A percentile compares a stretch with the other conserved stretches of the same genome.
Evolutionary conservation across 1,140 invertebrate species (phyloP).

Genomic region (Cecropterus lyciades): DNA sequence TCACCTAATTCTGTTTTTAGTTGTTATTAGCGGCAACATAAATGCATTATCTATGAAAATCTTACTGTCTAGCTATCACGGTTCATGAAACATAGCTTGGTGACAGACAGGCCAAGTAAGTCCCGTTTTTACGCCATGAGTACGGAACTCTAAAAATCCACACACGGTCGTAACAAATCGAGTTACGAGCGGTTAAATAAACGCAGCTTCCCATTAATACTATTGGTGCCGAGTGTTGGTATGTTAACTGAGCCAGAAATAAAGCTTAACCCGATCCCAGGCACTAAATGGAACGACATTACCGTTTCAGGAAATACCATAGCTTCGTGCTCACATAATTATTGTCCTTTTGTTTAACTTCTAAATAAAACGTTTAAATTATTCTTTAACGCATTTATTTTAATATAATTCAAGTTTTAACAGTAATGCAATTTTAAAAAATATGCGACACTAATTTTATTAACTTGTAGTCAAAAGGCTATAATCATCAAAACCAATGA

Average conservation of each 20-base stretch:
- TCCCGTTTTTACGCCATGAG: too few relatives aligned
- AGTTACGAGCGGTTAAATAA: constrained; percentile 81
- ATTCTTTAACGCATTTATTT: too few relatives aligned
- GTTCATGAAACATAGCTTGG: too few relatives aligned
- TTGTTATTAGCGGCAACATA: too few relatives aligned
- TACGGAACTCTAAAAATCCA: constrained; percentile 68
- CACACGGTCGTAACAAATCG: constrained; percentile 63
- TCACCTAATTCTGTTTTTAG: too few relatives aligned
- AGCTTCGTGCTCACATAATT: constrained; percentile 4
- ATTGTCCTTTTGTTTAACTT: neutral
- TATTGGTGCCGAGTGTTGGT: constrained; percentile 58
- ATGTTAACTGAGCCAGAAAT: constrained; percentile 74
- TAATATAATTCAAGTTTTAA: too few relatives aligned
- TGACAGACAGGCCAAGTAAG: too few relatives aligned
- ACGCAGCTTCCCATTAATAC: constrained; percentile 69
- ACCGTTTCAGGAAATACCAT: constrained; percentile 24
- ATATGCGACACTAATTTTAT: too few relatives aligned
- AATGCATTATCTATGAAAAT: too few relatives aligned
- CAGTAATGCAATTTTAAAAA: too few relatives aligned
- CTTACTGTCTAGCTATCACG: too few relatives aligned
- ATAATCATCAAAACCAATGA: neutral
- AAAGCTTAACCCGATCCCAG: constrained; percentile 63
- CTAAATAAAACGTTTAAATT: neutral
- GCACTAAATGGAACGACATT: constrained; percentile 35
- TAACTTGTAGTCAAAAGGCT: too few relatives aligned